phyloP scores from a whole-genome alignment of 2,113 vertebrate species.

The Baryphthengus martii region DNA sequence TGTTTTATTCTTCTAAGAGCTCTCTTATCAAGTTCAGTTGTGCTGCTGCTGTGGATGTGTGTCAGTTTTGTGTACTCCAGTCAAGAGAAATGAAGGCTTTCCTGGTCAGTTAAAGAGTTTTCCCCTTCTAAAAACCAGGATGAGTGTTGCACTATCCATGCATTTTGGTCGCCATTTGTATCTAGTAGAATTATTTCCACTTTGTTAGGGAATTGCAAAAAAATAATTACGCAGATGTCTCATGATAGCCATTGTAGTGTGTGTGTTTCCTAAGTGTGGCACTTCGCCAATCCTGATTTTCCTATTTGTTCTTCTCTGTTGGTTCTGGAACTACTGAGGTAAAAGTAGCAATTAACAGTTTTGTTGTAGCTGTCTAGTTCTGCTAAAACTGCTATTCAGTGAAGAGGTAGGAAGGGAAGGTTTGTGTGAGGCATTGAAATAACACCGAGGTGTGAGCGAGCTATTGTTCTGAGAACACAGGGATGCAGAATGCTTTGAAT shows the following conservation, averaged over 20 bases:
- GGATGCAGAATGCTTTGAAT: neutral
- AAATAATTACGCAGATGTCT: neutral
- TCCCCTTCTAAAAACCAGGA: neutral
- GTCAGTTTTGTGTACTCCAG: neutral
- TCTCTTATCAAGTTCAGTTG: neutral
- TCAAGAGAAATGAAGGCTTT: neutral
- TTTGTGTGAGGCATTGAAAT: neutral
- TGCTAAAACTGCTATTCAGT: neutral
- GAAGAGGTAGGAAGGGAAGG: neutral
- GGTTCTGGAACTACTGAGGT: neutral
- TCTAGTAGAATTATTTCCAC: neutral
- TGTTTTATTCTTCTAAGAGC: neutral
- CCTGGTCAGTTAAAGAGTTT: neutral
- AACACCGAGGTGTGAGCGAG: neutral
- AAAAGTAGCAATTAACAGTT: neutral
- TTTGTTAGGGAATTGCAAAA: neutral
- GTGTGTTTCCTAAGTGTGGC: neutral
- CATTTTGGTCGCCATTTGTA: neutral
- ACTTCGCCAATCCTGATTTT: neutral
- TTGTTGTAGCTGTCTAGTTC: neutral
- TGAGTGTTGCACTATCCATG: neutral
- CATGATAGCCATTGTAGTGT: neutral
- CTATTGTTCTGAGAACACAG: neutral
- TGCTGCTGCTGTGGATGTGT: neutral
- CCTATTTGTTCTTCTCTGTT: neutral